Base-by-base conservation (phyloP, 2,113 vertebrate genomes). In the Trichomycterus rosablanca region DNA sequence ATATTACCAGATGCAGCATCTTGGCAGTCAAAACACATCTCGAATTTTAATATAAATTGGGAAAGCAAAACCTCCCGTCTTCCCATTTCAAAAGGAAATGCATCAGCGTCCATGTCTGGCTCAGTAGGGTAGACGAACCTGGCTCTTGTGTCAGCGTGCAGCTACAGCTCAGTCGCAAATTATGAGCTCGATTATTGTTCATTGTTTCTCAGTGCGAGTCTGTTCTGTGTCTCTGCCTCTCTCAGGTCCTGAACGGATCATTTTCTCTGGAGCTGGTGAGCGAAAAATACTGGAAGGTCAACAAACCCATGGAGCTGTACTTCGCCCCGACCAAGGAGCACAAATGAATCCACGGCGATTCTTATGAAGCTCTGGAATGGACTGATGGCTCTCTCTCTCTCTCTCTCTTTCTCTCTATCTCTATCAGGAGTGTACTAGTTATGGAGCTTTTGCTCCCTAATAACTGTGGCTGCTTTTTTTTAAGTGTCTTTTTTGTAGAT, bases 261-360 rank as follows among this genome's bases (percentile, higher is more conserved):
- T 98, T 99, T 76, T 98, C 96, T 58, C 80, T 99, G 81, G 96
- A 99, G 78, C 86, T 98, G 76, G 96, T 99, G 84, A 99, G 94
- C 65, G 96, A 99, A 86, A 99, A 99, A 77, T 99, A 99, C 80
- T 99, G 96, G 96, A 99, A 99, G 81, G 95, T 99, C 75, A 99
- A 99, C 86, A 98, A 97, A 74, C 95, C 96, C 67, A 99, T 98
- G 96, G 95, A 99, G 89, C 92, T 99, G 52, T 98, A 97, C 83
- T 98, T 98, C 45, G 95, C 96, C 28, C 95, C 95, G 0, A 98
- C 96, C 12, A 98, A 97, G 84, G 95, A 99, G 80, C 96, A 97
- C 86, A 98, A 99, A 91, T 97, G 86, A 88, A 75, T 45, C 28
- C 48, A 39, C 46, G 22, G 55, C 26, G 18, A 49, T 46, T 11